Percentiles rank a stretch among this genome's conserved stretches.
Conservation (phyloP, 2,113 vertebrate species). For the Heliornis fulica region DNA sequence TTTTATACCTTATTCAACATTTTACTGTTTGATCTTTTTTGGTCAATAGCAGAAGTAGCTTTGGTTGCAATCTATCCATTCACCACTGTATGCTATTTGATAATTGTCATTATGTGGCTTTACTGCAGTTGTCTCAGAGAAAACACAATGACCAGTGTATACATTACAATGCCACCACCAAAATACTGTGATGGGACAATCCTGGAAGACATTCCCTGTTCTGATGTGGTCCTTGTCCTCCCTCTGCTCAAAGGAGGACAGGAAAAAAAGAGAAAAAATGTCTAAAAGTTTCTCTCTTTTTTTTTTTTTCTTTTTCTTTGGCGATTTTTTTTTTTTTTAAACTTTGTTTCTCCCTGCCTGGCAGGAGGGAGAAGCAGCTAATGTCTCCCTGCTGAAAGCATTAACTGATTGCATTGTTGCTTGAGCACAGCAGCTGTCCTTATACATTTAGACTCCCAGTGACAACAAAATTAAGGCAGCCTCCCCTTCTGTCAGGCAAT, state of each 20-base stretch:
- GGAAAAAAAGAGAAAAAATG: neutral
- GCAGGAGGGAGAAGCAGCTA: constrained; percentile 66
- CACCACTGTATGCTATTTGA: neutral
- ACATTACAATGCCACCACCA: fast-evolving
- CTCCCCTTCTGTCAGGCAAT: constrained; percentile 65
- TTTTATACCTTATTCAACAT: neutral
- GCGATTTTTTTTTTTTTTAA: constrained; percentile 24
- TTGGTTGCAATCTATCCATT: neutral
- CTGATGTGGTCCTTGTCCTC: neutral
- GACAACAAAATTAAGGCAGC: constrained; percentile 76
- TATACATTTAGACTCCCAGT: constrained; percentile 74
- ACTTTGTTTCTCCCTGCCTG: constrained; percentile 67
- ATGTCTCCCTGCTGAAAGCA: constrained; percentile 74
- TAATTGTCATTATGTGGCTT: neutral
- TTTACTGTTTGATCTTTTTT: neutral
- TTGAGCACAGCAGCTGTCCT: constrained; percentile 77
- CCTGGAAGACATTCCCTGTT: neutral
- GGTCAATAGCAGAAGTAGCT: neutral
- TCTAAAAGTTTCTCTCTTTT: constrained; percentile 19
- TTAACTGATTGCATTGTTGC: constrained; percentile 76
- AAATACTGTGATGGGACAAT: neutral
- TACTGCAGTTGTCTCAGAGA: neutral
- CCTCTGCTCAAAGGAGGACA: neutral
- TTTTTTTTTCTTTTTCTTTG: neutral
- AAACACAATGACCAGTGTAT: fast-evolving